Base-by-base conservation (phyloP, 2,888 invertebrate genomes). In the Cistogaster globosa region DNA sequence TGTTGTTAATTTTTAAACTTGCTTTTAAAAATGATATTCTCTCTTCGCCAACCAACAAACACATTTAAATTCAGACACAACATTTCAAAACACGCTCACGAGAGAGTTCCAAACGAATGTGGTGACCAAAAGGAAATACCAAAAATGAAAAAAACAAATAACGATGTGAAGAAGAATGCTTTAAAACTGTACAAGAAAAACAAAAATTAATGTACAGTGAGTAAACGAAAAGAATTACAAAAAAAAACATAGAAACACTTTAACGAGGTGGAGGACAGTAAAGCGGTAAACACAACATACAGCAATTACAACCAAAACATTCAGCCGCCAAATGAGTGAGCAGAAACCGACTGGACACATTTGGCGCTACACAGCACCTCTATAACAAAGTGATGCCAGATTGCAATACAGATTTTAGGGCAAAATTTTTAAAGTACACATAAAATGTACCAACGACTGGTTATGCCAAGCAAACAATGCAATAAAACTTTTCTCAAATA, bases 71-170 rank as follows among this genome's bases (percentile, higher is more conserved):
- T n/a, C 45, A 60, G 63, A 36, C 51, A 68, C 32, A 58, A 36
- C 26, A 53, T 53, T n/a, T 14, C 26, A 67, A 60, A 69, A 42
- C 81, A 75, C 68, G 82, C 85, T 75, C 85, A 38, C 32, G 71
- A 82, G 71, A 82, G 74, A 82, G 74, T 26, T 60, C 42, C 69
- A 74, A 84, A 57, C 85, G 86, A 87, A 87, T 58, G 45, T 63
- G 69, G 68, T 48, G 53, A 26, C 6, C 69, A 87, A 87, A 87
- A 69, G 72, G 14, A 84, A 87, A 84, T 72, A 74, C 72, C 76
- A 78, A 84, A 71, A 83, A 87, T 65, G 68, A 83, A 86, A 86
- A 87, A 87, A 87, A 86, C 86, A 87, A 87, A 87, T 79, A 60
- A 84, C 69, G 48, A 84, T 83, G 86, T 81, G 74, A 87, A 84